Evolutionary conservation across 2,113 vertebrate species (phyloP).

Genomic region (Platysteira castanea): DNA sequence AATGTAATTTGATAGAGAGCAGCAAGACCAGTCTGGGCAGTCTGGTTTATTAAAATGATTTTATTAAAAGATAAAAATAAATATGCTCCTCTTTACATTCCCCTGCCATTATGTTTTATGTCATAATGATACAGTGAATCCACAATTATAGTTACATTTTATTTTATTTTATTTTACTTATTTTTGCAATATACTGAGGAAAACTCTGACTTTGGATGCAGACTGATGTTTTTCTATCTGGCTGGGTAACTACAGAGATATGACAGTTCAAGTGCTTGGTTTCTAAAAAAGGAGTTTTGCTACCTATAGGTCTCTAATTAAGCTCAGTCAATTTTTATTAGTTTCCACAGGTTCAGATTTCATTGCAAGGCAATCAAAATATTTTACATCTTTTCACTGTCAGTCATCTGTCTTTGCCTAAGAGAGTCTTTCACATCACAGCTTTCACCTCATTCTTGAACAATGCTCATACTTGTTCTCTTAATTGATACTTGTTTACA

Average conservation of each 20-base stretch:
- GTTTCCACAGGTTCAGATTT: constrained; percentile 15
- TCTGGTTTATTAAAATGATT: constrained; percentile 13
- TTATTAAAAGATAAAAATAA: constrained; percentile 56
- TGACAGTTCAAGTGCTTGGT: background rate
- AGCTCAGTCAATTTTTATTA: constrained; percentile 17
- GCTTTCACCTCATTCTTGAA: constrained; percentile 33
- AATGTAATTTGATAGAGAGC: constrained; percentile 40
- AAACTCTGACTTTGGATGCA: background rate
- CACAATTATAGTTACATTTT: background rate
- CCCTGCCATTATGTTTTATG: background rate
- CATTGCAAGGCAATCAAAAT: background rate
- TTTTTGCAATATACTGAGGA: background rate
- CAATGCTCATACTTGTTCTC: constrained; percentile 42
- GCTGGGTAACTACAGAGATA: background rate
- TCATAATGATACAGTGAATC: background rate
- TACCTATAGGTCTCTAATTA: background rate
- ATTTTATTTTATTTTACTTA: background rate
- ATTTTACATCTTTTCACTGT: constrained; percentile 13
- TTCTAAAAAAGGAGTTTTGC: background rate
- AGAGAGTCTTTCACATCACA: constrained; percentile 22
- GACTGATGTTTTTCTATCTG: background rate
- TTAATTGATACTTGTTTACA: constrained; percentile 58
- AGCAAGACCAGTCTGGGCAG: constrained; percentile 10
- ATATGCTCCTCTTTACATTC: constrained; percentile 22
- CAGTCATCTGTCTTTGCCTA: constrained; percentile 12